Conservation (phyloP, 2,888 invertebrate species). For the Halocaridina rubra region DNA sequence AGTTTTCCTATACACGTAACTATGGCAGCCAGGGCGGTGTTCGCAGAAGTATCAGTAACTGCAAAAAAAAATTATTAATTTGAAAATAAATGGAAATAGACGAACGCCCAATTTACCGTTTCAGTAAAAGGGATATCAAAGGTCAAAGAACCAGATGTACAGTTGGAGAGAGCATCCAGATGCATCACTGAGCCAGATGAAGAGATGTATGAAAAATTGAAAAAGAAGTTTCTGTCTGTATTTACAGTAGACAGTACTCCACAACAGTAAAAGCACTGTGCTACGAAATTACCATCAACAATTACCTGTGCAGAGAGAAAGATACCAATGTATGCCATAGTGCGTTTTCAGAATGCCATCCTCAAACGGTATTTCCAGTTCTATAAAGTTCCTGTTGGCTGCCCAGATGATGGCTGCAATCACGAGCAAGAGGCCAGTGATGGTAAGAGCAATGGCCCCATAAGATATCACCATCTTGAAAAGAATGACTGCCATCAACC, state of each 20-base stretch:
- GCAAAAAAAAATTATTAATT: neutral
- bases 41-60: neutral
- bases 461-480: conserved; percentile 72
- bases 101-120: neutral
- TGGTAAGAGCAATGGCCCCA: conserved; percentile 71
- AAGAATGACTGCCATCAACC: conserved; percentile 73
- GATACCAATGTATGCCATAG: conserved; percentile 72
- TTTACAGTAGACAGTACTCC: no score
- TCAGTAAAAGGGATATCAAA: neutral
- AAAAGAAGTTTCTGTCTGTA: no score
- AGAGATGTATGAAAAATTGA: no score
- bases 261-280: no score
- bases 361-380: conserved; percentile 72
- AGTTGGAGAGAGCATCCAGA: no score
- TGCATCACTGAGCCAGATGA: no score
- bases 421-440: conserved; percentile 72
- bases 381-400: conserved; percentile 71
- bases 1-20: neutral
- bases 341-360: conserved; percentile 68
- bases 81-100: neutral
- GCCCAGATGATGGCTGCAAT: conserved; percentile 72
- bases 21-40: neutral
- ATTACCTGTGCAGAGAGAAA: conserved; percentile 67
- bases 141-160: neutral
- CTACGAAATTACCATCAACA: no score